Conservation (phyloP, 2,888 invertebrate species). For the Tenthredo livida region DNA sequence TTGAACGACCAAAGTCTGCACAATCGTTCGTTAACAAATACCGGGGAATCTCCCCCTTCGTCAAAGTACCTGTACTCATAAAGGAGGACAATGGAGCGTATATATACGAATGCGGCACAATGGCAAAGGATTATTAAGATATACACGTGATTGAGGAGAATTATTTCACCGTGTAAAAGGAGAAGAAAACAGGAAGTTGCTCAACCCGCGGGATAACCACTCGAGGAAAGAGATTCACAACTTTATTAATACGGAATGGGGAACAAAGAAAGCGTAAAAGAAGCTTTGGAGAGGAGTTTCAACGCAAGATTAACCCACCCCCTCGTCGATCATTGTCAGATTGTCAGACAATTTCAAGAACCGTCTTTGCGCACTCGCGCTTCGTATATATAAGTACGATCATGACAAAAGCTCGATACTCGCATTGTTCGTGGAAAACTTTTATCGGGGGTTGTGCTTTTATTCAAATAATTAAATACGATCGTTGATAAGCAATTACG, state of each 20-base stretch:
- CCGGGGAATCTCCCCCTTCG: conserved; percentile 8
- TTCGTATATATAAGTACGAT: not conserved
- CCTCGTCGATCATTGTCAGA: conserved; percentile 17
- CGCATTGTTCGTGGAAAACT: not conserved
- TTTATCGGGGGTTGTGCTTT: not conserved
- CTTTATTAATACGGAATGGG: not conserved
- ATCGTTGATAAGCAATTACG: not conserved
- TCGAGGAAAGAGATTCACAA: not conserved
- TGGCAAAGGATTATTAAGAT: conserved; percentile 17
- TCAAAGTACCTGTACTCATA: not conserved
- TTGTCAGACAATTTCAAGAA: conserved; percentile 10
- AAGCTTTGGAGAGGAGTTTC: conserved; percentile 5
- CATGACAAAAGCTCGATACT: not conserved
- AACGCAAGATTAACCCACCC: conserved; percentile 1
- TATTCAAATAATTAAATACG: not conserved
- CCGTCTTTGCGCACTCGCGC: not conserved
- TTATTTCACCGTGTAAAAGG: not conserved
- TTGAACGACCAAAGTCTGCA: conserved; percentile 17
- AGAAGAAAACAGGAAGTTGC: conserved; percentile 6
- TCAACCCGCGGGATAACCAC: not conserved
- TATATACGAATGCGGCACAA: conserved; percentile 8
- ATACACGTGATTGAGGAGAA: conserved; percentile 33
- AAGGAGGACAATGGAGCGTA: conserved; percentile 35
- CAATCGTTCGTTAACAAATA: conserved; percentile 39
- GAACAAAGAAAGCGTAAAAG: not conserved